A percentile compares a stretch with the other conserved stretches of the same genome.
Conservation (phyloP, 2,113 vertebrate species). For the Benitochromis conjunctus region DNA sequence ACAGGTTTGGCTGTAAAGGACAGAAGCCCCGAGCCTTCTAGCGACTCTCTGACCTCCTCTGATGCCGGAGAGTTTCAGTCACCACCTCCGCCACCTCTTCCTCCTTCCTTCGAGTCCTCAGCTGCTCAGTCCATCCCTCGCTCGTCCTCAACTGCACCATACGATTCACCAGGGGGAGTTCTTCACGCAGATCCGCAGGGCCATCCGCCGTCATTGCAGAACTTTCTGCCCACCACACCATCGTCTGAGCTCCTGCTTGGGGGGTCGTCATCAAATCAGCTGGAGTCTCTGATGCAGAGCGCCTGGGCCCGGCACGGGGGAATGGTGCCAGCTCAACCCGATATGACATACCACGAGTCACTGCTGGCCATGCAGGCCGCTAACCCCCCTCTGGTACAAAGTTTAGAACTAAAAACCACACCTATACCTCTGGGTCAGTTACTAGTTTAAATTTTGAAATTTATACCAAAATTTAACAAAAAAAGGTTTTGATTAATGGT, state of each 20-base stretch:
- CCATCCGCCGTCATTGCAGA: constrained; percentile 73
- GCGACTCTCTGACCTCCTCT: constrained; percentile 91
- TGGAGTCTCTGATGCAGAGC: constrained; percentile 63
- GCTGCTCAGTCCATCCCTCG: constrained; percentile 75
- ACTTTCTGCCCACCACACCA: constrained; percentile 66
- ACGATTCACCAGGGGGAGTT: constrained; percentile 34
- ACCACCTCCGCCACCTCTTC: constrained; percentile 64
- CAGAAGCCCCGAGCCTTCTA: constrained; percentile 89
- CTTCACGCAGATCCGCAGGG: constrained; percentile 54
- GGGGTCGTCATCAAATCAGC: constrained; percentile 42
- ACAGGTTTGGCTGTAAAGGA: constrained; percentile 65
- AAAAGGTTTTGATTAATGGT: background rate
- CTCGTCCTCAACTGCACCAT: constrained; percentile 32
- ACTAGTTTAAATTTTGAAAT: constrained; percentile 7
- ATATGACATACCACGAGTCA: constrained; percentile 72
- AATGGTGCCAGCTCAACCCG: constrained; percentile 57
- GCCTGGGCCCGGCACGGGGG: constrained; percentile 69
- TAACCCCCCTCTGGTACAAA: constrained; percentile 72
- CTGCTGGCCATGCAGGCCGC: constrained; percentile 68
- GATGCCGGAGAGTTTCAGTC: constrained; percentile 89
- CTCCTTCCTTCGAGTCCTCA: constrained; percentile 55
- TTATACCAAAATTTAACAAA: background rate
- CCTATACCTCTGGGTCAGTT: constrained; percentile 32
- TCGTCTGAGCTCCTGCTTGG: constrained; percentile 47
- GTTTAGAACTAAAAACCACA: constrained; percentile 30